A percentile compares a stretch with the other conserved stretches of the same genome.
Evolutionary conservation across 2,113 vertebrate genomes (phyloP).

Genomic region (Sinocyclocheilus rhinocerous): DNA sequence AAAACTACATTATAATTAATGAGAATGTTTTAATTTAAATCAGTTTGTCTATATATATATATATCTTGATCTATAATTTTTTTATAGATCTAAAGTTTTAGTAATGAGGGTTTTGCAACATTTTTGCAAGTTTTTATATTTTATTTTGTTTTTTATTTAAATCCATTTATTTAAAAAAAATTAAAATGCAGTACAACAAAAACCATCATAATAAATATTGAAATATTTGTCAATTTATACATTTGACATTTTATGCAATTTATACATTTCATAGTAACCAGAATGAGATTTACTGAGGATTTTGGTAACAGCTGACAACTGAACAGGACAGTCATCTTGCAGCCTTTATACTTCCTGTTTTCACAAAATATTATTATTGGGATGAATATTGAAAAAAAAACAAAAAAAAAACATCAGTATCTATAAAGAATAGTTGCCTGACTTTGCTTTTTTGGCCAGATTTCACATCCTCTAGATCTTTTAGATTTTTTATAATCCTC

Average conservation of each 20-base stretch:
- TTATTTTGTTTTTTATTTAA: too few relatives aligned
- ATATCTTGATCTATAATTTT: too few relatives aligned
- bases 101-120: too few relatives aligned
- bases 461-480: conserved; percentile 18
- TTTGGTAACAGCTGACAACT: neutral
- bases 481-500: too few relatives aligned
- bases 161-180: neutral
- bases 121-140: too few relatives aligned
- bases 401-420: neutral
- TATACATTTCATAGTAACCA: neutral
- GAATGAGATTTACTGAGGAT: neutral
- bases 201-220: neutral
- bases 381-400: neutral
- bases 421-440: neutral
- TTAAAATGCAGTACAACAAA: neutral
- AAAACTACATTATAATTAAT: too few relatives aligned
- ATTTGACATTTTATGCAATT: neutral
- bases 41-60: too few relatives aligned
- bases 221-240: neutral
- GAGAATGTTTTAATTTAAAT: too few relatives aligned
- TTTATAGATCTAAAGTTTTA: too few relatives aligned
- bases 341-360: neutral
- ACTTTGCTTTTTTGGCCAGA: neutral
- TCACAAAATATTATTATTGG: neutral
- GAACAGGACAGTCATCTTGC: neutral